phyloP scores from a whole-genome alignment of 1,140 invertebrate species.

The Zaprionus ornatus region DNA sequence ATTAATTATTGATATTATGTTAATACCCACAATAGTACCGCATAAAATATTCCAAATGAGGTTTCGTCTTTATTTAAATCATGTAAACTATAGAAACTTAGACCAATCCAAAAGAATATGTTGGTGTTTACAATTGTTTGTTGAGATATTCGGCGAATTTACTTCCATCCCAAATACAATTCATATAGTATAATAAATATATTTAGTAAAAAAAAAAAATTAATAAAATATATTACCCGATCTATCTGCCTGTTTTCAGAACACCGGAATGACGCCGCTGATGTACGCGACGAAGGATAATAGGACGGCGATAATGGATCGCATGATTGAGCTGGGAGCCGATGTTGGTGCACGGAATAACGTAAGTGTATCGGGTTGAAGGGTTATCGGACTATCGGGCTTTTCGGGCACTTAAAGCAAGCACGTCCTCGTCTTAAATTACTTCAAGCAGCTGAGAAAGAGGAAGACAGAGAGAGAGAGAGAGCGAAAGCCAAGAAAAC shows the following conservation, averaged over 20 bases:
- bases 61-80: too few species aligned
- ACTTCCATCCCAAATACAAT: too few species aligned
- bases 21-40: too few species aligned
- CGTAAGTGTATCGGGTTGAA: slow-evolving; percentile 87
- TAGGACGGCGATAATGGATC: slow-evolving; percentile 93
- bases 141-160: too few species aligned
- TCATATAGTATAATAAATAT: too few species aligned
- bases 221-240: too few species aligned
- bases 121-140: too few species aligned
- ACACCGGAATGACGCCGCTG: slow-evolving; percentile 95
- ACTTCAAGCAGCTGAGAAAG: slow-evolving; percentile 39
- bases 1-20: too few species aligned
- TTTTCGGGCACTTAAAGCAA: slow-evolving; percentile 44
- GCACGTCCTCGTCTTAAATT: slow-evolving; percentile 27
- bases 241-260: slow-evolving; percentile 85
- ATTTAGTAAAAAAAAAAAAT: too few species aligned
- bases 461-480: neutral
- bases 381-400: slow-evolving; percentile 8
- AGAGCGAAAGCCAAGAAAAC: slow-evolving; percentile 4
- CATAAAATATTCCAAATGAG: too few species aligned
- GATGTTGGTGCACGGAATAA: slow-evolving; percentile 95
- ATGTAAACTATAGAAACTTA: too few species aligned
- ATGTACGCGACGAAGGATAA: slow-evolving; percentile 98
- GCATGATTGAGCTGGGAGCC: slow-evolving; percentile 95
- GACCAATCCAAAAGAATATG: too few species aligned